Conservation (phyloP, 2,797 vertebrate species). For the Amblyraja radiata region DNA sequence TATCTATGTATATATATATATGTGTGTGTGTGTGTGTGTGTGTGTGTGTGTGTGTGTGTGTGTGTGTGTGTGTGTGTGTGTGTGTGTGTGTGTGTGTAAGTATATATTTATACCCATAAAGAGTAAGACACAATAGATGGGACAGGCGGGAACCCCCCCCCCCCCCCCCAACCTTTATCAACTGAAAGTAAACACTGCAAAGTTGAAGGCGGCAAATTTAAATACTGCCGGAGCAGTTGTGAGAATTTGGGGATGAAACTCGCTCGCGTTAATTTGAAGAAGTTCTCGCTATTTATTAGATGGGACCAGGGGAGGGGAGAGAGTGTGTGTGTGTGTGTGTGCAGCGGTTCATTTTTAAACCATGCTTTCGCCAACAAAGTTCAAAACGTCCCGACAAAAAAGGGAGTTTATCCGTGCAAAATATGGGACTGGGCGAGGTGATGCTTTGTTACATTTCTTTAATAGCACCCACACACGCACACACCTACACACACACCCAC, state of each 20-base stretch:
- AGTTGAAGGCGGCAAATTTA: background rate
- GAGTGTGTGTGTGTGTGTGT: too few relatives aligned
- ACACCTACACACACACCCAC: too few relatives aligned
- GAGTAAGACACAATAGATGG: background rate
- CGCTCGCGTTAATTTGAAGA: too few relatives aligned
- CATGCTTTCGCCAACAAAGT: background rate
- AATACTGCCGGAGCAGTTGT: background rate
- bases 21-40: too few relatives aligned
- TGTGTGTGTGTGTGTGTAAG: too few relatives aligned
- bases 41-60: too few relatives aligned
- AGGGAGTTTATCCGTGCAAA: background rate
- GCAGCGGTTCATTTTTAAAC: background rate
- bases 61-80: too few relatives aligned
- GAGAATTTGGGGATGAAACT: background rate
- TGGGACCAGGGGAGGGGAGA: background rate
- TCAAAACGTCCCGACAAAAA: background rate
- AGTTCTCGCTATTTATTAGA: background rate
- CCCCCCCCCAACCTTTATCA: too few relatives aligned
- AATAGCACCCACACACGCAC: too few relatives aligned
- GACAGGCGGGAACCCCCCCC: background rate
- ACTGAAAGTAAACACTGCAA: background rate
- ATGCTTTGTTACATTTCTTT: too few relatives aligned
- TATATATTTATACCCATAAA: background rate
- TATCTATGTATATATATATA: too few relatives aligned
- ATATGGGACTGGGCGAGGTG: too few relatives aligned